These are phyloP conservation scores for Stichodactyla helianthus DNA, from an alignment of 64 coral and sea anemone species.

Conservation along the genomic window DNA sequence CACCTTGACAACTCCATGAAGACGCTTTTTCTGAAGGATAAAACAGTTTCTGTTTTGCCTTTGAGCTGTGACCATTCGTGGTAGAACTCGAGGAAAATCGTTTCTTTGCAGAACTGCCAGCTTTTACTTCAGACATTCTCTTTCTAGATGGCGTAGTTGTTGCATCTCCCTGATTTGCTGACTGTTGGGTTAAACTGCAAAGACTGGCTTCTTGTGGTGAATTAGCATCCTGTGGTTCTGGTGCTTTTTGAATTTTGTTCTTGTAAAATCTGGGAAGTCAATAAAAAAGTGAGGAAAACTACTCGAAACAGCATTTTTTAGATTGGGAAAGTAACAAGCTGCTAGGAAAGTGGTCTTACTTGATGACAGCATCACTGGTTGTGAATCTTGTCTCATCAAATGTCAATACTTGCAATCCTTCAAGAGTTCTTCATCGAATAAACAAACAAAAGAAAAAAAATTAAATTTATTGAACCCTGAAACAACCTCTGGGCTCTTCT, in stretches of 20 bases:
- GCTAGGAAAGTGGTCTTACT: not conserved
- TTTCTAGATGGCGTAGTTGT: not conserved
- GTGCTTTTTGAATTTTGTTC: not conserved
- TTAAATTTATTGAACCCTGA: not conserved
- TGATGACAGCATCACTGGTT: constrained; percentile 20
- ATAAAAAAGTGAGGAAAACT: not conserved
- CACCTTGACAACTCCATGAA: not conserved
- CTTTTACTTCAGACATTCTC: not conserved
- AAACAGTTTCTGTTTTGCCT: not conserved
- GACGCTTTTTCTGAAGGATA: not conserved
- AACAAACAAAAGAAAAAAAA: not conserved
- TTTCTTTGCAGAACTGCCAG: not conserved
- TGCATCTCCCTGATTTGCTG: not conserved
- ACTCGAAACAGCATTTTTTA: not conserved
- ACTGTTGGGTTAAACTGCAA: not conserved
- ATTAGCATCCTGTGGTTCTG: not conserved
- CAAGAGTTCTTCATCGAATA: not conserved
- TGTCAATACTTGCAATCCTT: constrained; percentile 19
- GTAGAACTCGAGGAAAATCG: not conserved
- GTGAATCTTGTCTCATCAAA: constrained; percentile 24
- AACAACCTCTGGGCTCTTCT: too few relatives aligned
- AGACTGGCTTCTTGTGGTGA: not conserved
- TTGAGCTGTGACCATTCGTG: not conserved
- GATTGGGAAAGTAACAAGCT: not conserved
- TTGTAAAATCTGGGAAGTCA: not conserved